Percentiles rank a stretch among this genome's conserved stretches.
Evolutionary conservation across 2,888 invertebrate genomes (phyloP).

Genomic region (Dicranocentrus wangi): DNA sequence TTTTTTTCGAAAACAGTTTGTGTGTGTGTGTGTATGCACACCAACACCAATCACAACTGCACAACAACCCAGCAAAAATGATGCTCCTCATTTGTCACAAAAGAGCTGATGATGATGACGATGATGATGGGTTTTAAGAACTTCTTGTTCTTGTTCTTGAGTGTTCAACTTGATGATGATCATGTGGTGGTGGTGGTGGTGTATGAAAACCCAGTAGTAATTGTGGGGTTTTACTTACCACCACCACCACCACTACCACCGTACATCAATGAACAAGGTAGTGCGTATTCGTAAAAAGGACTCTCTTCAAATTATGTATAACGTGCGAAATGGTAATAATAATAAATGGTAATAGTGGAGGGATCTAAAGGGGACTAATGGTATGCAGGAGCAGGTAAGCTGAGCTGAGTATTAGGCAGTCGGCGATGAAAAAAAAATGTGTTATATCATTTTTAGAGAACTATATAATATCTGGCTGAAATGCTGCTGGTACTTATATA

Average conservation of each 20-base stretch:
- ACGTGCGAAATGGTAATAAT: slow-evolving; percentile 58
- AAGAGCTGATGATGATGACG: no score
- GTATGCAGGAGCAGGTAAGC: not conserved
- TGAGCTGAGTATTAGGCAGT: not conserved
- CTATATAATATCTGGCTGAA: no score
- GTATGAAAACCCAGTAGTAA: not conserved
- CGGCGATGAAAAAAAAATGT: not conserved
- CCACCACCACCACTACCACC: no score
- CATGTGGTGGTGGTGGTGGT: no score
- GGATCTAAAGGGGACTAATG: slow-evolving; percentile 11
- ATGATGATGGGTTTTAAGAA: slow-evolving; percentile 13
- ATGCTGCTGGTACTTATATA: not conserved
- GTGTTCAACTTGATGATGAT: slow-evolving; percentile 48
- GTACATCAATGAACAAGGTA: no score
- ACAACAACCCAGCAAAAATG: slow-evolving; percentile 10
- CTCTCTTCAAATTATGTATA: slow-evolving; percentile 49
- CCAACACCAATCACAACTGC: slow-evolving; percentile 28
- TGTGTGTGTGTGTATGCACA: slow-evolving; percentile 6
- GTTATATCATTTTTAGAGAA: slow-evolving; percentile 25
- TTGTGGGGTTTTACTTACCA: not conserved
- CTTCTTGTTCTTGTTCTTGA: slow-evolving; percentile 40
- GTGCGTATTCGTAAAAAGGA: slow-evolving; percentile 6
- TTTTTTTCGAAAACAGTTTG: slow-evolving; percentile 1
- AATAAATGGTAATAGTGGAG: slow-evolving; percentile 18
- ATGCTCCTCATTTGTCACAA: slow-evolving; percentile 44